These are phyloP conservation scores for Oligia fasciuncula DNA, from an alignment of 2,888 invertebrate genomes.

Conservation along the genomic window DNA sequence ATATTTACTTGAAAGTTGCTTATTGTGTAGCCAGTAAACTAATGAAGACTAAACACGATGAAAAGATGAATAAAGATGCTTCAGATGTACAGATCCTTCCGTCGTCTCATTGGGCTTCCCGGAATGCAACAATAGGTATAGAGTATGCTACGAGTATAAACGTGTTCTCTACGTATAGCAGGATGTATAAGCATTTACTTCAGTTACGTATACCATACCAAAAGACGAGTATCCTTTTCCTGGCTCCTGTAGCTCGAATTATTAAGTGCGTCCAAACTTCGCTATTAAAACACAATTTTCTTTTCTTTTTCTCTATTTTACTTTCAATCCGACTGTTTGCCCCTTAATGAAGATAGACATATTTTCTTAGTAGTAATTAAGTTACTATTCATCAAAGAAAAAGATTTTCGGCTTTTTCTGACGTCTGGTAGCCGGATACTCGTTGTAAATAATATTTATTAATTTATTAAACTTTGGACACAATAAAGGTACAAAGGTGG, in stretches of 20 bases:
- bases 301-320: not conserved
- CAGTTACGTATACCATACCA: not conserved
- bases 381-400: not conserved
- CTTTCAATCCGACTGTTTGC: not conserved
- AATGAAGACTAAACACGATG: not conserved
- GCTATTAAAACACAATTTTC: not conserved
- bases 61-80: not conserved
- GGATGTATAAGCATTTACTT: not conserved
- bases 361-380: not conserved
- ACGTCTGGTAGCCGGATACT: conserved; percentile 24
- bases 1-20: conserved; percentile 33
- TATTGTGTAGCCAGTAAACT: not conserved
- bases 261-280: not conserved
- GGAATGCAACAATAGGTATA: not conserved
- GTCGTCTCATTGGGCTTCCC: not conserved
- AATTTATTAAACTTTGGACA: not conserved
- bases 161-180: not conserved
- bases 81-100: too few relatives aligned
- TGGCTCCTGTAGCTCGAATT: too few relatives aligned
- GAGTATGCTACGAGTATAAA: not conserved
- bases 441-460: not conserved
- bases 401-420: not conserved
- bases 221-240: not conserved
- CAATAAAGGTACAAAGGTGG: not conserved
- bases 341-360: not conserved